Evolutionary conservation across 2,797 vertebrate species (phyloP).

Genomic region (Cephalopachus bancanus): DNA sequence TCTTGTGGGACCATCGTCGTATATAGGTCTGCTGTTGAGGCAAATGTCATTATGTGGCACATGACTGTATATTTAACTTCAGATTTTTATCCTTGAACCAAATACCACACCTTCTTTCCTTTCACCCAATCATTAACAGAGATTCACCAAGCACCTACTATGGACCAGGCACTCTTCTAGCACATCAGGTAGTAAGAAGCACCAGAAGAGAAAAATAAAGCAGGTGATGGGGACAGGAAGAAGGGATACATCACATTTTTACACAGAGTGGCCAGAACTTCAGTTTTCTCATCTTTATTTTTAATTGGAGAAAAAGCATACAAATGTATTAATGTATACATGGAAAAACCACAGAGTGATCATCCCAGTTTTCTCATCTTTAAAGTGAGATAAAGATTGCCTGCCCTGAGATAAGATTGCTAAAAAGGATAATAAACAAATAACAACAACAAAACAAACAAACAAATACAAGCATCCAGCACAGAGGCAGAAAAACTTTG

Average conservation of each 20-base stretch:
- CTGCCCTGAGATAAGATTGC: neutral
- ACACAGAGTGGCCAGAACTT: neutral
- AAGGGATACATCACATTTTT: neutral
- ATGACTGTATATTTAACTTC: neutral
- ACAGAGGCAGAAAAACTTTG: neutral
- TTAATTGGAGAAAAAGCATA: too few relatives aligned
- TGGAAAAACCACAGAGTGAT: neutral
- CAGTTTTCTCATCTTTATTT: neutral
- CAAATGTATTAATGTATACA: too few relatives aligned
- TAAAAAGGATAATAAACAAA: neutral
- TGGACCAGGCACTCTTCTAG: neutral
- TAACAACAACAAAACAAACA: neutral
- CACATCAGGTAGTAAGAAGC: neutral
- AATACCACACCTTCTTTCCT: neutral
- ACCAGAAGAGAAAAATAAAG: neutral
- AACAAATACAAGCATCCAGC: too few relatives aligned
- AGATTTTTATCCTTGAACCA: slow-evolving; percentile 2
- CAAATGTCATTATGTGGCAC: neutral
- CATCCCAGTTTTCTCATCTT: neutral
- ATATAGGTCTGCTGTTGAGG: neutral
- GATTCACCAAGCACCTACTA: neutral
- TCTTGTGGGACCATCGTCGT: neutral
- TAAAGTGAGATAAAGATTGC: neutral
- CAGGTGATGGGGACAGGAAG: neutral
- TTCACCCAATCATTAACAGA: neutral